Base-by-base conservation (phyloP, 92 coral and sea anemone species). In the Parazoanthus swiftii region DNA sequence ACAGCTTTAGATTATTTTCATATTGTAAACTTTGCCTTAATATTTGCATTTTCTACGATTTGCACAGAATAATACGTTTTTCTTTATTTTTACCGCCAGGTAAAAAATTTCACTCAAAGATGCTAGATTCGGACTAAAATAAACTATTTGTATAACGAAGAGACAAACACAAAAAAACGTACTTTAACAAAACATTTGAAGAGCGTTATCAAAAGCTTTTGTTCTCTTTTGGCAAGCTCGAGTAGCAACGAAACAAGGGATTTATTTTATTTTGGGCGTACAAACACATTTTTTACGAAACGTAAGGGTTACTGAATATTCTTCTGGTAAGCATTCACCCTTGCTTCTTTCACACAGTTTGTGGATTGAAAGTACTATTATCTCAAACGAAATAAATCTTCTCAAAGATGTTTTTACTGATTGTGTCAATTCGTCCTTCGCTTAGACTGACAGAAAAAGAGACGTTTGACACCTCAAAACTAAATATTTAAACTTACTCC, bases 311-410 rank as follows among this genome's bases (percentile, higher is more conserved):
- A 33, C 46, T 39, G 29, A 25, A 43, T 6, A 35, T 84, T 71
- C 16, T 72, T 20, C 11, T 51, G 48, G 82, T 33, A 35, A 79
- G 26, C 67, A 73, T 15, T 29, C 77, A 26, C 67, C 36, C 29
- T 43, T 25, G 51, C 25, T n/a, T 33, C 63, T 18, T 71, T 84
- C 48, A 23, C 68, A 70, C 67, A 46, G 48, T 46, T 7, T 83
- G 14, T 33, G 59, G 42, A 25, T 71, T 23, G 11, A 73, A 72
- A 33, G 68, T 72, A 20, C 66, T 72, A 16, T 71, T 16, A 29
- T 48, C 26, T 72, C 33, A 50, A 72, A 71, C 44, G 68, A 71
- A 84, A 84, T 29, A 71, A 84, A 84, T 84, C 72, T 82, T 71
- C 68, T 38, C 38, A 46, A 43, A 18, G 68, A 70, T 84, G 67